phyloP scores from a whole-genome alignment of 2,113 vertebrate genomes.

The Albula goreensis region DNA sequence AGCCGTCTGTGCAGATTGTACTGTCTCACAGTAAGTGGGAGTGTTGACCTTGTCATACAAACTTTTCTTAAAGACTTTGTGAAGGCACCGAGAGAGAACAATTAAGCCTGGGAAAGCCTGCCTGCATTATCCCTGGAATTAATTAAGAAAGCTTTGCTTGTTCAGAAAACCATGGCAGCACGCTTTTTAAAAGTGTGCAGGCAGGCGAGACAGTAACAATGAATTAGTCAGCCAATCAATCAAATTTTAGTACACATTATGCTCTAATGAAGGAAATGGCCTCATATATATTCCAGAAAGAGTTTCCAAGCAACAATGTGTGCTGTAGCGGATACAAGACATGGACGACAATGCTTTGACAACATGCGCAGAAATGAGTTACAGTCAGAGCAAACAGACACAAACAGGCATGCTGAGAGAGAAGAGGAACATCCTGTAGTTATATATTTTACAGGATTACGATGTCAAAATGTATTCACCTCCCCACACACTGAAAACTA shows the following conservation, averaged over 20 bases:
- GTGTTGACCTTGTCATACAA: background rate
- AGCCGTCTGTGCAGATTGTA: background rate
- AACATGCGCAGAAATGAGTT: too few relatives aligned
- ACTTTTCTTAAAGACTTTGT: background rate
- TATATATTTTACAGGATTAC: background rate
- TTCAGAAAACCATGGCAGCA: background rate
- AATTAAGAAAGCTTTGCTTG: background rate
- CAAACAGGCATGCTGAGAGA: too few relatives aligned
- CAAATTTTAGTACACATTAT: background rate
- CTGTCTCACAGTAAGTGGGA: background rate
- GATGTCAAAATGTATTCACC: too few relatives aligned
- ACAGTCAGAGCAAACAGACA: too few relatives aligned
- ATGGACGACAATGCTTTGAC: too few relatives aligned
- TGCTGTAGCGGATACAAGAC: background rate
- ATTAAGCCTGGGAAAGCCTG: background rate
- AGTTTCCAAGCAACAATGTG: background rate
- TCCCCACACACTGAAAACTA: too few relatives aligned
- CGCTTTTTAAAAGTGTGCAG: background rate
- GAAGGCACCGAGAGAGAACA: background rate
- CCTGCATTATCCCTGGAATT: background rate
- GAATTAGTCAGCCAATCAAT: background rate
- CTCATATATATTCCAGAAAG: background rate
- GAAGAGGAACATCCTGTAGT: background rate
- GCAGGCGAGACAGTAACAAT: background rate
- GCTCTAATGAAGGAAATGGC: background rate